These are phyloP conservation scores for Sciurus carolinensis DNA, from an alignment of 2,797 vertebrate species.

Conservation along the genomic window DNA sequence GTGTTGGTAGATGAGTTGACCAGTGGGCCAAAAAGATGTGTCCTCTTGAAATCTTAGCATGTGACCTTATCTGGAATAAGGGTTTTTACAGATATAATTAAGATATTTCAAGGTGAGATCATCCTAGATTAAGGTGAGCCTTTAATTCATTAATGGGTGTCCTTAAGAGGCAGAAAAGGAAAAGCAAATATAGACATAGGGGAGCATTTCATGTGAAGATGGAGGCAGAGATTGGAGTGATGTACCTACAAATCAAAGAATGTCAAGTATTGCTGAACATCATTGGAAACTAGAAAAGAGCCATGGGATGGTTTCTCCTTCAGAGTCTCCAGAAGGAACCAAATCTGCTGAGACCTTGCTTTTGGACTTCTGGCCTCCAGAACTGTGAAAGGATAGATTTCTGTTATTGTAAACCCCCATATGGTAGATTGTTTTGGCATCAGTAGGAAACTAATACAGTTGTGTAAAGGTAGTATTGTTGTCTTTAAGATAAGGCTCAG, in stretches of 20 bases:
- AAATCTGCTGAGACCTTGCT: background rate
- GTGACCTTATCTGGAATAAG: background rate
- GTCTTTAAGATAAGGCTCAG: background rate
- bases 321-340: background rate
- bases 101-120: background rate
- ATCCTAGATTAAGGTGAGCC: background rate
- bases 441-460: background rate
- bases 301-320: background rate
- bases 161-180: background rate
- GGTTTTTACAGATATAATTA: slow-evolving; percentile 9
- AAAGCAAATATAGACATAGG: background rate
- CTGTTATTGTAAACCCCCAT: background rate
- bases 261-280: background rate
- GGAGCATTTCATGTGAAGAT: background rate
- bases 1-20: background rate
- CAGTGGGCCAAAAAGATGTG: background rate
- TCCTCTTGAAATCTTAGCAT: background rate
- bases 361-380: background rate
- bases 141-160: background rate
- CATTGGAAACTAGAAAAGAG: background rate
- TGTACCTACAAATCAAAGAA: background rate
- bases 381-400: background rate
- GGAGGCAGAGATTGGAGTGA: background rate
- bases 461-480: background rate
- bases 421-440: background rate